Percentiles rank a stretch among this genome's conserved stretches.
These are phyloP conservation scores for Empidonax traillii DNA, from an alignment of 2,113 vertebrate genomes.

Conservation along the genomic window DNA sequence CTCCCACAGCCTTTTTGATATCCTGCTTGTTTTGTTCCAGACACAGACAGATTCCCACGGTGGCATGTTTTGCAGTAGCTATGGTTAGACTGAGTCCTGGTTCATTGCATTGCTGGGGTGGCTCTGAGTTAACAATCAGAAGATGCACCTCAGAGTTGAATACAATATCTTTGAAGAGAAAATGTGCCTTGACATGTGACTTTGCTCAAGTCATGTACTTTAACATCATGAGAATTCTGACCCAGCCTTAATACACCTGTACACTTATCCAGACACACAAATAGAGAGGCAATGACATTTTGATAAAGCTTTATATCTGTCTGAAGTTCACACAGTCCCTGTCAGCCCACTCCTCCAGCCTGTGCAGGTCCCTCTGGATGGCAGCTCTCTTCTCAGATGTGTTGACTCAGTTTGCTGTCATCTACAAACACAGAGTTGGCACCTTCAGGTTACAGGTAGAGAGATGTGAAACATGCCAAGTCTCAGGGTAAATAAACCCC, in stretches of 20 bases:
- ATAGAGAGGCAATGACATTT: background rate
- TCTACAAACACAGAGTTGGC: background rate
- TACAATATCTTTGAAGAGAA: background rate
- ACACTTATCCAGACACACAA: background rate
- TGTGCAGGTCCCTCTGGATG: background rate
- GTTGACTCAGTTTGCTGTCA: background rate
- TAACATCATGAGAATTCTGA: background rate
- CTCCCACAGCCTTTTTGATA: background rate
- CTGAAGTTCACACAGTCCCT: background rate
- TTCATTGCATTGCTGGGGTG: background rate
- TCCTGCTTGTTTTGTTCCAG: background rate
- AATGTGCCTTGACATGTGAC: background rate
- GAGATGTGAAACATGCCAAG: background rate
- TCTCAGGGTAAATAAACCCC: background rate
- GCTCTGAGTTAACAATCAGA: background rate
- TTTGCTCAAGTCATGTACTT: background rate
- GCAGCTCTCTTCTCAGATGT: background rate
- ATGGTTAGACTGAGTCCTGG: background rate
- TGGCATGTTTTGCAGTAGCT: background rate
- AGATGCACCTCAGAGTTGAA: background rate
- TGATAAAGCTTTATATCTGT: background rate
- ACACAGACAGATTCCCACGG: background rate
- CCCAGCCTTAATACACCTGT: background rate
- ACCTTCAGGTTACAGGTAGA: background rate
- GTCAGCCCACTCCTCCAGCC: rapidly evolving